Base-by-base conservation (phyloP, 2,888 invertebrate genomes). In the Taenaris catops region DNA sequence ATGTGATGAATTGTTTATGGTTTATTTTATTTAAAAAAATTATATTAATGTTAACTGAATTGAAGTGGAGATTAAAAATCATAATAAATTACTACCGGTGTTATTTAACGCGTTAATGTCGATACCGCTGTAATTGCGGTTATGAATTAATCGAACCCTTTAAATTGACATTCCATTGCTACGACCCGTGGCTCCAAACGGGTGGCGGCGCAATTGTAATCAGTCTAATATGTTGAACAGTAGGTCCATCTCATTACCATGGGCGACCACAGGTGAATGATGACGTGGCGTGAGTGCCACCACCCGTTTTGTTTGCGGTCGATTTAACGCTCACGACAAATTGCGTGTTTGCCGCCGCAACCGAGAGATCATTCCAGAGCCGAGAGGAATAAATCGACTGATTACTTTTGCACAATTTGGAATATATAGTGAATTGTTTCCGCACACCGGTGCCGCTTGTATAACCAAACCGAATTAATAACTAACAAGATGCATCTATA, bases 221-320 rank as follows among this genome's bases (percentile, higher is more conserved):
- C 83, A 80, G 76, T 72, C 79, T 83, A 83, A 83, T 83, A 83
- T 80, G 83, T 75, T 79, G 74, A 72, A 79, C 72, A 72, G 79
- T 75, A 69, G 78, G 74, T 75, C 71, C 76, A 84, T 84, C 86
- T 86, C 86, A 86, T 86, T 86, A 86, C 73, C 79, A 78, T 79
- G 75, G 76, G 56, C 63, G 73, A 86, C 83, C 86, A 71, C 86
- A 84, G 83, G 76, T 81, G 86, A 86, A 73, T 78, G 81, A 84
- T 80, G 86, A 76, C 65, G 66, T 58, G 62, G 63, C 64, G 58
- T 60, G 61, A 61, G 62, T 59, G 64, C 67, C 58, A 58, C 56
- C 61, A 61, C 61, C 63, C 76, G 76, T 81, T 86, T 84, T 84
- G 84, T 86, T 84, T 83, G 86, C 66, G 86, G 86, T 83, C 80